Evolutionary conservation across 2,888 invertebrate genomes (phyloP).

Genomic region (Idaea dimidiata): DNA sequence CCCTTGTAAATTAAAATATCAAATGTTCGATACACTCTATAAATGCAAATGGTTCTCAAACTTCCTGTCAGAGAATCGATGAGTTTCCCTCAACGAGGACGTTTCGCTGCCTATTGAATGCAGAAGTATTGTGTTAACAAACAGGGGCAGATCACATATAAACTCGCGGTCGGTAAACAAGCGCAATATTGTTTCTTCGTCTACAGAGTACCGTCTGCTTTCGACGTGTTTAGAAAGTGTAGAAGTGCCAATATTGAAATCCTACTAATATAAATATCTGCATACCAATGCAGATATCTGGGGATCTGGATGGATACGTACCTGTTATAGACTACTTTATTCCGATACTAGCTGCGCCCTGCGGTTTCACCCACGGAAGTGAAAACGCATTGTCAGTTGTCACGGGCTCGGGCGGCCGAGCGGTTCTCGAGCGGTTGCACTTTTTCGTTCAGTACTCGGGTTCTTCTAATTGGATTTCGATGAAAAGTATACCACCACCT

Average conservation of each 20-base stretch:
- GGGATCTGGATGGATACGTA: too few species aligned
- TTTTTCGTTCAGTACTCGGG: too few species aligned
- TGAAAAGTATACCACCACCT: too few species aligned
- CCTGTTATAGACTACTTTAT: too few species aligned
- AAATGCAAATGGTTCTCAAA: neutral
- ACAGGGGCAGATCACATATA: constrained; percentile 40
- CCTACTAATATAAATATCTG: neutral
- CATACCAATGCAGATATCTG: too few species aligned
- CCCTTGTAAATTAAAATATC: neutral
- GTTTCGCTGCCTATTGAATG: constrained; percentile 24
- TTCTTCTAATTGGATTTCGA: too few species aligned
- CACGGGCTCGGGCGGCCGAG: too few species aligned
- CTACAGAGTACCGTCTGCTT: constrained; percentile 29
- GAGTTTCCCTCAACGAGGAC: neutral
- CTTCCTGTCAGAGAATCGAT: neutral
- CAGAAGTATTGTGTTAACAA: constrained; percentile 40
- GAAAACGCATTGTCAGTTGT: too few species aligned
- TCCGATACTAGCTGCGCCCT: too few species aligned
- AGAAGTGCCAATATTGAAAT: constrained; percentile 16
- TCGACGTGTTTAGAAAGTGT: constrained; percentile 26
- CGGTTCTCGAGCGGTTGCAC: too few species aligned
- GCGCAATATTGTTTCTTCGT: constrained; percentile 51
- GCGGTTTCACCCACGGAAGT: too few species aligned
- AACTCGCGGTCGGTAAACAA: constrained; percentile 46
- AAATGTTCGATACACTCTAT: neutral